phyloP scores from a whole-genome alignment of 1,140 invertebrate species.

The Teleopsis dalmanni region DNA sequence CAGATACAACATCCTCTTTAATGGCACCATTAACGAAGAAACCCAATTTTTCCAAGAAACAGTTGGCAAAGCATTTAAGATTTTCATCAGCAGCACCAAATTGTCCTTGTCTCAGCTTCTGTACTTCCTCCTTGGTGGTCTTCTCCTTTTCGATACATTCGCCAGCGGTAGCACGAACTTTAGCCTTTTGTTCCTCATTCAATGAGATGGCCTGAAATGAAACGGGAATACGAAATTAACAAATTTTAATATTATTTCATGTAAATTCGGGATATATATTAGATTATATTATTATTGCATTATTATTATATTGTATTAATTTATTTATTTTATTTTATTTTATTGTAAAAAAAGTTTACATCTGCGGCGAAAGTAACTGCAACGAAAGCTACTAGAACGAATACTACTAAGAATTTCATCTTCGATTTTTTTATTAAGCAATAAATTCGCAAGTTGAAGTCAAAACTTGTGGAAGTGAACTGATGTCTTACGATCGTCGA shows the following conservation, averaged over 20 bases:
- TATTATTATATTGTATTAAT: too few relatives aligned
- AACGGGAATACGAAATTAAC: too few relatives aligned
- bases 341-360: too few relatives aligned
- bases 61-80: conserved; percentile 8
- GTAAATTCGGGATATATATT: neutral
- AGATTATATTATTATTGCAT: too few relatives aligned
- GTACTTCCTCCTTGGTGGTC: neutral
- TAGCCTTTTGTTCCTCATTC: conserved; percentile 4
- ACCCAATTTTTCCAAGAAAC: conserved; percentile 2
- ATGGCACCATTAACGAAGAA: neutral
- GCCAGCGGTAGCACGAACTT: neutral
- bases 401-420: too few relatives aligned
- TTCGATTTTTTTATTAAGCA: too few relatives aligned
- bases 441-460: too few relatives aligned
- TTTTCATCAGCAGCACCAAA: neutral
- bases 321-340: too few relatives aligned
- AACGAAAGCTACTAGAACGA: too few relatives aligned
- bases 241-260: neutral
- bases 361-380: too few relatives aligned
- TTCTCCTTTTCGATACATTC: conserved; percentile 1
- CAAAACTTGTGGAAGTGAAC: too few relatives aligned
- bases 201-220: neutral
- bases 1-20: conserved; percentile 1
- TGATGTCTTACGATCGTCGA: too few relatives aligned
- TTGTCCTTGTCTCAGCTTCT: neutral